Evolutionary conservation across 2,113 vertebrate genomes (phyloP), one percentile per base, ranked within the genome.

Genomic region (Cyprinus carpio): DNA sequence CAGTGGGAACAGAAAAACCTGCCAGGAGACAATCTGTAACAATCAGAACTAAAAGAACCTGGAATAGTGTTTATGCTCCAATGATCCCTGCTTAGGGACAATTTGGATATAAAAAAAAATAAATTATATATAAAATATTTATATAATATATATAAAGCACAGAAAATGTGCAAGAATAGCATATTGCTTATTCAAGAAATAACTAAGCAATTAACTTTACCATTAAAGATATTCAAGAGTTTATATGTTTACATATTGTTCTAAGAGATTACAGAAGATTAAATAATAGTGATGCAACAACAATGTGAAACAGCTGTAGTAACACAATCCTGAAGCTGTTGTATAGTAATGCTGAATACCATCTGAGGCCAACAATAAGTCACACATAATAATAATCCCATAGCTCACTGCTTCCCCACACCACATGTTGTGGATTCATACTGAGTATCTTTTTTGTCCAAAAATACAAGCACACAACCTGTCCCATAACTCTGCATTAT

Each of bases 11-110:
- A 65, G 49, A 85, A 56, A 64, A 31, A 16, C 79, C 80, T 62
- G 79, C 64, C 58, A 67, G 51, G 71, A 31, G 20, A 77, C 84
- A 84, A 80, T 84, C 86, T 87, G 86, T 29, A 72, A 67, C 75
- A 65, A 80, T 71, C 62, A 69, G 77, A 67, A 20, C 7, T 4
- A 0, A 80, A 43, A 64, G 0, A 64, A 34, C 13, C 58, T 23
- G 31, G 29, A 34, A 37, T 78, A 34, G 18, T 34, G 51, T 58
- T 77, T 37, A 23, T 62, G 25, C 37, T 18, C 20, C 46, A 75
- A 15, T 10, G 3, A 13, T 18, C 15, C 40, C 60, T 81, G 60
- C 78, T 40, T 65, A 18, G 10, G 51, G 75, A 4, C 40, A 46
- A 49, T 27, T 65, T 65, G 16, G 15, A 16, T 6, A n/a, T 5